phyloP scores from a whole-genome alignment of 2,797 vertebrate genomes.

The Rhynchonycteris naso region DNA sequence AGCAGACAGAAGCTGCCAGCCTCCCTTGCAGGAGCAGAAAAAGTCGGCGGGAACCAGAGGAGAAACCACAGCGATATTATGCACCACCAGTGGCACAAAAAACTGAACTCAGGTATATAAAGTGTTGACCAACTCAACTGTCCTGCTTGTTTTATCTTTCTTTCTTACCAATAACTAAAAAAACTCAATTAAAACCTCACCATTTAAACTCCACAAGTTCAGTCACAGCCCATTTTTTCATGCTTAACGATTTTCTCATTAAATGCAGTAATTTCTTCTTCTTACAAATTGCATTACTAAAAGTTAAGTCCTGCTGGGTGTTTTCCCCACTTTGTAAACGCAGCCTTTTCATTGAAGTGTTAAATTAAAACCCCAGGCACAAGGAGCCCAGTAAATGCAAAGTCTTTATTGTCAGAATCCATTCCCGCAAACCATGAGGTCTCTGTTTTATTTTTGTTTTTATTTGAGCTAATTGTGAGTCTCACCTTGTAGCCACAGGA shows the following conservation, averaged over 20 bases:
- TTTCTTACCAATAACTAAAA: conserved; percentile 80
- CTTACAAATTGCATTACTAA: conserved; percentile 86
- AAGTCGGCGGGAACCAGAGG: not conserved
- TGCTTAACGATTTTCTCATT: conserved; percentile 87
- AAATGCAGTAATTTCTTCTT: conserved; percentile 84
- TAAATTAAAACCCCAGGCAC: conserved; percentile 90
- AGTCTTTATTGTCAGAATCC: conserved; percentile 79
- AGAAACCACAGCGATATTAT: not conserved
- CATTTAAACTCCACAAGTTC: conserved; percentile 81
- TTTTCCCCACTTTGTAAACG: conserved; percentile 72
- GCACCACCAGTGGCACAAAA: conserved; percentile 39
- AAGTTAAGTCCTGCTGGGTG: conserved; percentile 85
- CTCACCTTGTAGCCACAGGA: conserved; percentile 59
- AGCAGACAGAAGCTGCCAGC: not conserved
- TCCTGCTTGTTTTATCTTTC: conserved; percentile 47
- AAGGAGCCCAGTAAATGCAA: conserved; percentile 76
- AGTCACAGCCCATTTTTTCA: conserved; percentile 82
- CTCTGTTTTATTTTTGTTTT: conserved; percentile 68
- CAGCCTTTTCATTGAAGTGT: conserved; percentile 87
- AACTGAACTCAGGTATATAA: not conserved
- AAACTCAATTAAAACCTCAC: conserved; percentile 82
- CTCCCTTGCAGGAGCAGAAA: not conserved
- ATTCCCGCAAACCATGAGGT: conserved; percentile 74
- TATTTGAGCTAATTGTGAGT: conserved; percentile 58
- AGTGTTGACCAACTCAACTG: conserved; percentile 51